Percentiles rank a stretch among this genome's conserved stretches.
These are phyloP conservation scores for Dermolepida albohirtum DNA, from an alignment of 2,888 invertebrate genomes.

Conservation along the genomic window DNA sequence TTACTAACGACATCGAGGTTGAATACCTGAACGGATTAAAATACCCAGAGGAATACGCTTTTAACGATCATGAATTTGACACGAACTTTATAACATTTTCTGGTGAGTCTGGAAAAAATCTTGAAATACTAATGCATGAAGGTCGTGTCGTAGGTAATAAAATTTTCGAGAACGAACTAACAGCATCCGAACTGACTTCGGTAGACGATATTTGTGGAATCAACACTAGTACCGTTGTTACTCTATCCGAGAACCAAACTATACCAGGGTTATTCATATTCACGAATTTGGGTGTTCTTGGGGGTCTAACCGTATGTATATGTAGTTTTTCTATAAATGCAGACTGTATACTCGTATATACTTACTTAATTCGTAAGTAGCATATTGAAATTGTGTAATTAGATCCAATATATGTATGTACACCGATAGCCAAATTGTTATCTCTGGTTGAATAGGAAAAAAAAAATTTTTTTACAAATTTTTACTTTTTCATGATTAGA, in stretches of 20 bases:
- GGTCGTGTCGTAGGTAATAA: conserved; percentile 63
- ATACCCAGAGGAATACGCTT: conserved; percentile 69
- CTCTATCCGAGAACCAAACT: conserved; percentile 64
- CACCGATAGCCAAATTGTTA: too few species aligned
- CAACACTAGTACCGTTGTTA: conserved; percentile 65
- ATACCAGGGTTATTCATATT: conserved; percentile 67
- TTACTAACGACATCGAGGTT: conserved; percentile 58
- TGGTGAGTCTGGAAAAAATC: conserved; percentile 15
- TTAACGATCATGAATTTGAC: conserved; percentile 47
- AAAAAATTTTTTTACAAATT: too few species aligned
- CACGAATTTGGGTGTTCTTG: conserved; percentile 67
- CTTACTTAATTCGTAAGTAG: too few species aligned
- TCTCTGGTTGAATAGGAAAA: too few species aligned
- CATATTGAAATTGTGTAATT: too few species aligned
- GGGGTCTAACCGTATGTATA: conserved; percentile 64
- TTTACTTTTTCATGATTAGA: too few species aligned
- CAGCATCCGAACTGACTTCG: conserved; percentile 60
- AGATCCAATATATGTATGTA: too few species aligned
- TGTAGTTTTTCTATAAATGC: conserved; percentile 25
- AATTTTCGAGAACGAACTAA: conserved; percentile 63
- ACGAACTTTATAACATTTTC: neutral
- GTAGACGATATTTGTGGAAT: conserved; percentile 65
- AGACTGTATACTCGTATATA: too few species aligned
- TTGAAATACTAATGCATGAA: conserved; percentile 17
- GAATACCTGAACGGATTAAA: conserved; percentile 65